These are phyloP conservation scores for Premnoplex brunnescens DNA, from an alignment of 2,797 vertebrate species.

Conservation along the genomic window DNA sequence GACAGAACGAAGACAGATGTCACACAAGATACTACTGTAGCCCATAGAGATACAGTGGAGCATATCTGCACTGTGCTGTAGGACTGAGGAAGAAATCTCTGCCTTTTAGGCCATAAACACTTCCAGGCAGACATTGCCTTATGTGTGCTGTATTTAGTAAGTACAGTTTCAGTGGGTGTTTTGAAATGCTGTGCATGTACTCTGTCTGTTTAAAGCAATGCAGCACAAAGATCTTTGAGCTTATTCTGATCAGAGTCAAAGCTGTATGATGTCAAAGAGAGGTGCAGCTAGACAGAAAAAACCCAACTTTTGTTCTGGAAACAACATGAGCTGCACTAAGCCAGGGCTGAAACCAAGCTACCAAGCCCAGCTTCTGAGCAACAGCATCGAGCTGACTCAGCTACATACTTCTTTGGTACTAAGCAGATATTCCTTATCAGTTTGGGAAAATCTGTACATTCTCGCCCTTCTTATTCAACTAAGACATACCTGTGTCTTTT, in stretches of 20 bases:
- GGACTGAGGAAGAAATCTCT: not conserved
- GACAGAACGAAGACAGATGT: not conserved
- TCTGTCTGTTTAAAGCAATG: not conserved
- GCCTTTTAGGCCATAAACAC: not conserved
- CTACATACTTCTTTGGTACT: not conserved
- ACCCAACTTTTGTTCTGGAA: not conserved
- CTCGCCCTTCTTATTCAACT: not conserved
- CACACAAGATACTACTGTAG: not conserved
- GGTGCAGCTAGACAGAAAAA: not conserved
- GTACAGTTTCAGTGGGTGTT: not conserved
- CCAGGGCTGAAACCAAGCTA: not conserved
- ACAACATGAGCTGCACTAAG: not conserved
- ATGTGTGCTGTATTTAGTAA: not conserved
- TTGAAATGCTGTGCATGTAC: not conserved
- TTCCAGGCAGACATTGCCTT: not conserved
- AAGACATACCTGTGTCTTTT: not conserved
- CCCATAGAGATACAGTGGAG: not conserved
- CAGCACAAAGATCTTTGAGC: not conserved
- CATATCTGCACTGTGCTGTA: not conserved
- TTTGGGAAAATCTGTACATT: not conserved
- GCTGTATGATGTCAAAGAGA: too few relatives aligned
- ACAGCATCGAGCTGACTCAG: accelerated
- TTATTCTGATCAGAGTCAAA: not conserved
- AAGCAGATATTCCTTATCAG: not conserved
- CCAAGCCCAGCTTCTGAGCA: not conserved